Percentiles rank a stretch among this genome's conserved stretches.
Evolutionary conservation across 2,888 invertebrate genomes (phyloP).

Genomic region (Arrhopalites spinosus): DNA sequence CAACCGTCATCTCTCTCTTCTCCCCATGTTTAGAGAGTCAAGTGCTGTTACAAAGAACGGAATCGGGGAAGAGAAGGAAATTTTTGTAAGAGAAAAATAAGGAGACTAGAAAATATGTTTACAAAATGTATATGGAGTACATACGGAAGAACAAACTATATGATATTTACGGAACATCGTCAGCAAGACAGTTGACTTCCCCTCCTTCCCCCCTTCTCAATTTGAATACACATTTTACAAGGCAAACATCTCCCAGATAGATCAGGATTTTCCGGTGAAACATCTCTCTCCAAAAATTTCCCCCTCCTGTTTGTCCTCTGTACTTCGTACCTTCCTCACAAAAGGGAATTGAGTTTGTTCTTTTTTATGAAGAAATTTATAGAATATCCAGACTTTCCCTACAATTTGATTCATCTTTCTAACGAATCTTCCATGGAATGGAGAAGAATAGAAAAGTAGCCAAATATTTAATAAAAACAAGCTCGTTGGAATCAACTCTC

Average conservation of each 20-base stretch:
- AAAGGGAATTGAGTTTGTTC: too few species aligned
- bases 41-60: neutral
- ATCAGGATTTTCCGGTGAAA: constrained; percentile 36
- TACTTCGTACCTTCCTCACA: neutral
- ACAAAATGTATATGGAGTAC: too few species aligned
- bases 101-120: too few species aligned
- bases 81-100: neutral
- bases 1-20: neutral
- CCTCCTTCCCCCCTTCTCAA: constrained; percentile 3
- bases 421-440: too few species aligned
- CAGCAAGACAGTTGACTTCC: constrained; percentile 4
- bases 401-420: too few species aligned
- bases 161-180: constrained; percentile 29
- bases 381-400: too few species aligned
- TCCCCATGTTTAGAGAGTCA: too few species aligned
- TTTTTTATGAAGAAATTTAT: too few species aligned
- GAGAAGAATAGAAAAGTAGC: too few species aligned
- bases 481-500: too few species aligned
- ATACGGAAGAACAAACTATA: neutral
- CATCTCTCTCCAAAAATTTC: constrained; percentile 13
- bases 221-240: constrained; percentile 25
- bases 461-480: too few species aligned
- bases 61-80: too few species aligned
- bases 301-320: neutral
- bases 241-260: constrained; percentile 27